These are phyloP conservation scores for Meloidogyne hapla DNA, from an alignment of 1,140 invertebrate species.

Conservation along the genomic window DNA sequence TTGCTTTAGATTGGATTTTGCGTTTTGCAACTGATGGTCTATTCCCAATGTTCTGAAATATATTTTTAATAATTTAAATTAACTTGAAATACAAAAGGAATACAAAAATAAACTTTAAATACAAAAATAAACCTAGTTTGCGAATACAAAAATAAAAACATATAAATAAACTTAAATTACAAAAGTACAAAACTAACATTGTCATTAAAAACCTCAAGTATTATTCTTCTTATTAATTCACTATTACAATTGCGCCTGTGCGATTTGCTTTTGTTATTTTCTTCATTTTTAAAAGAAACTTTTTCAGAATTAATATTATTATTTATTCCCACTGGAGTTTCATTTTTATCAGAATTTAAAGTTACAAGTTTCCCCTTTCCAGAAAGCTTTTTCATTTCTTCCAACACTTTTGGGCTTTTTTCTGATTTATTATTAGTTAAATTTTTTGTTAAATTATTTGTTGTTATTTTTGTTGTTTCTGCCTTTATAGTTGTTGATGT, in stretches of 20 bases:
- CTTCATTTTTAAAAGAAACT: neutral
- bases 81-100: neutral
- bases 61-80: neutral
- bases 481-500: neutral
- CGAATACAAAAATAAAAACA: neutral
- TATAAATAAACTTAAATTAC: too few species aligned
- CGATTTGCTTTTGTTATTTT: neutral
- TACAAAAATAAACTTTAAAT: neutral
- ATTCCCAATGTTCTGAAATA: conserved; percentile 43
- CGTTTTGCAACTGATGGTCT: conserved; percentile 50
- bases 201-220: neutral
- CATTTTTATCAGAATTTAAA: neutral
- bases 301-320: neutral
- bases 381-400: neutral
- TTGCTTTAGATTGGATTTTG: conserved; percentile 42
- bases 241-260: neutral
- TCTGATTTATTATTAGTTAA: neutral
- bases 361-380: too few species aligned
- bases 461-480: neutral
- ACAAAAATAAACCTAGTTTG: neutral
- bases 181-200: neutral
- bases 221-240: neutral
- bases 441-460: neutral
- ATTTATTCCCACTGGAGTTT: neutral
- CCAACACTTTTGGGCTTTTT: conserved; percentile 6